Conservation (phyloP, 2,797 vertebrate species). For the Myotis myotis region DNA sequence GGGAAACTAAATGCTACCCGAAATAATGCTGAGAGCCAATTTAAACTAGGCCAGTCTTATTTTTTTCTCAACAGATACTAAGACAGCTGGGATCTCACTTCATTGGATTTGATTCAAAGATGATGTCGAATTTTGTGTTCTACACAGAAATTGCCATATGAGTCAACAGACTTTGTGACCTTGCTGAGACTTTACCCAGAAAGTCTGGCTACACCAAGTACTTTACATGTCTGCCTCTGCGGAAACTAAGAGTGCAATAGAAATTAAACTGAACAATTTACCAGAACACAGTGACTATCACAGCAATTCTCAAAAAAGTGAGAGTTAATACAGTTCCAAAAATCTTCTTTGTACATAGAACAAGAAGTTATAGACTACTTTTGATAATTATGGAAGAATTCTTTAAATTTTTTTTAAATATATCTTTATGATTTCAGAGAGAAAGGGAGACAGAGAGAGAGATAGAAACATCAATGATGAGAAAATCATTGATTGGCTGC, state of each 20-base stretch:
- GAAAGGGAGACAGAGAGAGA: too few species aligned
- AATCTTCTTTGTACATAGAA: not conserved
- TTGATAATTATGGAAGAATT: not conserved
- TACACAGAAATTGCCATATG: not conserved
- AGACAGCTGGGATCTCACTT: slow-evolving; percentile 58
- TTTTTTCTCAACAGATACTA: slow-evolving; percentile 11
- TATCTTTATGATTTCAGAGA: too few species aligned
- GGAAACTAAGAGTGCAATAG: not conserved
- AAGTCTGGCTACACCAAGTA: not conserved
- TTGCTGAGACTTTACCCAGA: not conserved
- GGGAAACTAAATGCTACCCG: not conserved
- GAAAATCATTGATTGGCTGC: too few species aligned
- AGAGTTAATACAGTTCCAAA: not conserved
- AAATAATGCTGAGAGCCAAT: slow-evolving; percentile 6
- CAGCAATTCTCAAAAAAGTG: not conserved
- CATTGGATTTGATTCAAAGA: slow-evolving; percentile 65
- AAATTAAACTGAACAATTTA: not conserved
- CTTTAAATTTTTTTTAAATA: too few species aligned
- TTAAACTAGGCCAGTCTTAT: slow-evolving; percentile 53
- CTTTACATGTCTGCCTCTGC: not conserved
- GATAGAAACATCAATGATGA: too few species aligned
- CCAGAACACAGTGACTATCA: not conserved
- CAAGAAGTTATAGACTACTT: not conserved
- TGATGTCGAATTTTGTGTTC: slow-evolving; percentile 52
- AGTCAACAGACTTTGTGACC: slow-evolving; percentile 41